phyloP scores from a whole-genome alignment of 2,113 vertebrate species.

The Cacatua alba region DNA sequence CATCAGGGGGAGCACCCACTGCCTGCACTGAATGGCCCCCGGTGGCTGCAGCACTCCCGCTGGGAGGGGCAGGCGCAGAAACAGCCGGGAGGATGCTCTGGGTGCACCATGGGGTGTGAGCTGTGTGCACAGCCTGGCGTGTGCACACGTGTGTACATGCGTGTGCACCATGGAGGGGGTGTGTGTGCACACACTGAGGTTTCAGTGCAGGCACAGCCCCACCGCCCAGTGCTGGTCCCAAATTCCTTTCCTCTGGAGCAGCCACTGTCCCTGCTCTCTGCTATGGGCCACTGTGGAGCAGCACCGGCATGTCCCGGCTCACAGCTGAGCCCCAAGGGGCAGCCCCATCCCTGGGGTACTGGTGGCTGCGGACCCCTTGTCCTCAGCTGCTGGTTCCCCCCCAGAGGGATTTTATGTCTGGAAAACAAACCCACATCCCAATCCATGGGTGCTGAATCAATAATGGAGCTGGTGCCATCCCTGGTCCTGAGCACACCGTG shows the following conservation, averaged over 20 bases:
- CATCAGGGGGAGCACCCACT: neutral
- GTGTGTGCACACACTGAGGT: accelerated
- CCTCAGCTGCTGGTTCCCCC: neutral
- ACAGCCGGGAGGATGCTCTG: neutral
- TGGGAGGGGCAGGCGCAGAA: neutral
- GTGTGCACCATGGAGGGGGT: accelerated
- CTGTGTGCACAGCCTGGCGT: accelerated
- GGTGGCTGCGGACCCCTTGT: neutral
- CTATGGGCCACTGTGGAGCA: neutral
- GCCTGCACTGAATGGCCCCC: accelerated
- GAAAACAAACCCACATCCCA: neutral
- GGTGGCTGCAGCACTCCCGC: accelerated
- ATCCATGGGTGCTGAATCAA: neutral
- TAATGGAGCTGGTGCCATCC: accelerated
- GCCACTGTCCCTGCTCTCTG: neutral
- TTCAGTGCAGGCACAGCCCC: neutral
- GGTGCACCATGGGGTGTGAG: accelerated
- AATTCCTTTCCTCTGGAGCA: neutral
- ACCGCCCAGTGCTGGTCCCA: neutral
- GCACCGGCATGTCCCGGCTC: accelerated
- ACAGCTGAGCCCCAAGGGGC: accelerated
- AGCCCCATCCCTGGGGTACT: neutral
- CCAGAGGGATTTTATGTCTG: neutral
- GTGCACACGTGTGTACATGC: neutral
- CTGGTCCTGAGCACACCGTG: accelerated